Evolutionary conservation across 2,113 vertebrate genomes (phyloP).

Genomic region (Erpornis zantholeuca): DNA sequence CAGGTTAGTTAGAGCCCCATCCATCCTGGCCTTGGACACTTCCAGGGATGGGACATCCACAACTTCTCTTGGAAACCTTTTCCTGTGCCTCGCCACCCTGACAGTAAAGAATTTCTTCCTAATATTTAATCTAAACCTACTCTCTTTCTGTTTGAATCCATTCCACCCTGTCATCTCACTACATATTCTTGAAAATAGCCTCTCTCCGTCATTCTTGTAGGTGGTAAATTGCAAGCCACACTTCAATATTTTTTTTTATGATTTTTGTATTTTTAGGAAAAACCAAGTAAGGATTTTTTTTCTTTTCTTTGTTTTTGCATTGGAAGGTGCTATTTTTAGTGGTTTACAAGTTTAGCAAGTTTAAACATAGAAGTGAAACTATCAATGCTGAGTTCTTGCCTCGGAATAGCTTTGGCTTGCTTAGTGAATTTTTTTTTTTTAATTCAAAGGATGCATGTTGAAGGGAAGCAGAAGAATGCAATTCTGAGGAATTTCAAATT

Average conservation of each 20-base stretch:
- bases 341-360: not conserved
- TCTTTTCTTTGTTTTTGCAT: not conserved
- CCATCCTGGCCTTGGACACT: not conserved
- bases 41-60: not conserved
- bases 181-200: not conserved
- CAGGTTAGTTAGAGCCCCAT: not conserved
- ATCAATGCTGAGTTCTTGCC: not conserved
- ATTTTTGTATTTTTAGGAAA: not conserved
- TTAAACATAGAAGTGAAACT: not conserved
- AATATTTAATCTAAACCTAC: not conserved
- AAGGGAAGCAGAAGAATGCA: not conserved
- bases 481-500: not conserved
- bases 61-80: not conserved
- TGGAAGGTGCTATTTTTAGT: not conserved
- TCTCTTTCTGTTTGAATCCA: not conserved
- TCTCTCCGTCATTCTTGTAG: not conserved
- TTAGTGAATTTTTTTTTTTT: not conserved
- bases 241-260: not conserved
- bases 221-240: not conserved
- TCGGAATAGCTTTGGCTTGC: not conserved
- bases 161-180: not conserved
- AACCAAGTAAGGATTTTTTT: not conserved
- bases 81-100: no score
- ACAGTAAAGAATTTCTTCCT: not conserved
- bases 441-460: not conserved